These are phyloP conservation scores for Sesia bembeciformis DNA, from an alignment of 2,888 invertebrate species.

Conservation along the genomic window DNA sequence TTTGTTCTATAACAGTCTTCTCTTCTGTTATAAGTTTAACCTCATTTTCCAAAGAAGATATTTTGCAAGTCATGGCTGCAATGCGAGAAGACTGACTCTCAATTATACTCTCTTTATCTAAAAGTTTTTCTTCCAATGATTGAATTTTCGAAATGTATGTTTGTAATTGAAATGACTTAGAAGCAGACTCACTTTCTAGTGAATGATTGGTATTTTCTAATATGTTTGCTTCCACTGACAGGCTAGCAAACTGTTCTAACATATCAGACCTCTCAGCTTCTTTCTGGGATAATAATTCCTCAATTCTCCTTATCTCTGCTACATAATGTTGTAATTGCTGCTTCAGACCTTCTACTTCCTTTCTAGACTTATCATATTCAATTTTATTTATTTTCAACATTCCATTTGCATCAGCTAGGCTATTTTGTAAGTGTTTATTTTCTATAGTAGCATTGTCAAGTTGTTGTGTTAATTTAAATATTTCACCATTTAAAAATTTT, in stretches of 20 bases:
- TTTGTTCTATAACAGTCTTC: conserved; percentile 54
- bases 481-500: conserved; percentile 73
- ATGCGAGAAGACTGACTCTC: conserved; percentile 50
- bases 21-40: conserved; percentile 58
- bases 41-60: conserved; percentile 56
- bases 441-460: conserved; percentile 77
- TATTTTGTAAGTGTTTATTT: conserved; percentile 84
- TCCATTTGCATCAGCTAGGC: conserved; percentile 77
- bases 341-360: conserved; percentile 83
- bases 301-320: conserved; percentile 84
- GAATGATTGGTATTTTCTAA: conserved; percentile 87
- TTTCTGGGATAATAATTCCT: conserved; percentile 82
- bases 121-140: conserved; percentile 77
- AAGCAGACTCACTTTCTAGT: conserved; percentile 83
- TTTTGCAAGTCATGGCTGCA: conserved; percentile 49
- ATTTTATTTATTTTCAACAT: conserved; percentile 77
- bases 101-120: conserved; percentile 56
- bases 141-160: conserved; percentile 62
- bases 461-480: conserved; percentile 68
- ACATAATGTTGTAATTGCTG: conserved; percentile 87
- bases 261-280: conserved; percentile 87
- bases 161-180: conserved; percentile 76
- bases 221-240: conserved; percentile 84
- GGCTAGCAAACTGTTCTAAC: conserved; percentile 84
- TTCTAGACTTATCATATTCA: conserved; percentile 79